Base-by-base conservation (phyloP, 1,140 invertebrate genomes). In the Nephila pilipes region DNA sequence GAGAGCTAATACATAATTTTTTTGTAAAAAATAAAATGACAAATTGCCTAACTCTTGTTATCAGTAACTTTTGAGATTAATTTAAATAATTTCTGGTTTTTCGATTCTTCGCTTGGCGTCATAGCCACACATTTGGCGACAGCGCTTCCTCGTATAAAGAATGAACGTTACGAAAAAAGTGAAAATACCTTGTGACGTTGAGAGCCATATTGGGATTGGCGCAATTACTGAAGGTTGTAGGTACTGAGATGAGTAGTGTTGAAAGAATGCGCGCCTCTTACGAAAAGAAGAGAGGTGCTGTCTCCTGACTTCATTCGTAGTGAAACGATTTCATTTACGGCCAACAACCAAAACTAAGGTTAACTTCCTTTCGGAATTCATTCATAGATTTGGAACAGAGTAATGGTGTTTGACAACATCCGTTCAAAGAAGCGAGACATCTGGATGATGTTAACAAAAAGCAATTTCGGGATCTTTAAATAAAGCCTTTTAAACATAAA, bases 141-240 rank as follows among this genome's bases (percentile, higher is more conserved):
- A 14, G 0, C 16, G 25, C 29, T 75, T 75, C 36, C 16, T 75
- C 20, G 25, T 25, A 36, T 18, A 75, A 75, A 75, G 69, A 75
- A 75, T 36, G 69, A 32, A 75, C 29, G 10, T 10, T 2, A 29
- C 16, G 32, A 29, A 36, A 75, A 32, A 29, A 75, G 69, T 6
- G 29, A 54, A 85, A 85, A 85, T 58, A 60, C 80, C 29, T 54
- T 32, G 18, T 85, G 83, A 85, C 83, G 55, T 85, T n/a, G 83
- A 58, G 25, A 60, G 18, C 83, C 83, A 58, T 85, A 85, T 85
- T 85, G 83, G 55, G 83, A 58, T 85, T 25, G 83, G 57, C 83
- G 36, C 38, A 38, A 54, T 54, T n/a, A 54, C n/a, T 36, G 57
- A 85, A 85, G 83, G 54, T 36, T 58, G 57, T 60, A 60, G 55